These are phyloP conservation scores for Synergus gifuensis DNA, from an alignment of 2,888 invertebrate species.

Conservation along the genomic window DNA sequence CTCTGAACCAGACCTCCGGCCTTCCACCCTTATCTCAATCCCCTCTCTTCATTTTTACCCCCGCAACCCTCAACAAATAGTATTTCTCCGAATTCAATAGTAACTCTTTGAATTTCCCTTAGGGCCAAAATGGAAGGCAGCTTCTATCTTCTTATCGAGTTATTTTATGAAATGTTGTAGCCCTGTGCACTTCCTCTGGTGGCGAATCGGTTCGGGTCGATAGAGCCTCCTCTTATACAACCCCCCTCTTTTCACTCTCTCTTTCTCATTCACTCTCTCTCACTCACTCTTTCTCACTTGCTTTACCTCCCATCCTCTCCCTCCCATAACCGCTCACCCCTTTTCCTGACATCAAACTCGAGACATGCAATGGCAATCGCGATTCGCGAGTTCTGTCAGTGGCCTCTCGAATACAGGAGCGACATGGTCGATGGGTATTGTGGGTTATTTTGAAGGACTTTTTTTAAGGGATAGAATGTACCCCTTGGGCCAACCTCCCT, in stretches of 20 bases:
- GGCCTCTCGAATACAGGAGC: conserved; percentile 70
- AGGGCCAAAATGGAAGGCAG: background rate
- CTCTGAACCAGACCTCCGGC: conserved; percentile 1
- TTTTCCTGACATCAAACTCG: conserved; percentile 39
- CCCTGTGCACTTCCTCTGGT: conserved; percentile 43
- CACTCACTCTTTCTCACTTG: conserved; percentile 50
- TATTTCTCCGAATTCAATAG: background rate
- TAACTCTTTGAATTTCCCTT: background rate
- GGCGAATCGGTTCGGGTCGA: conserved; percentile 62
- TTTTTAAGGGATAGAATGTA: background rate
- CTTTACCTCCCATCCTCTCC: conserved; percentile 53
- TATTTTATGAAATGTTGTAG: background rate
- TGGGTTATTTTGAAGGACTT: background rate
- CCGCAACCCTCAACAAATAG: background rate
- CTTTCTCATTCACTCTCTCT: conserved; percentile 46
- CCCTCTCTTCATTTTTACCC: conserved; percentile 19
- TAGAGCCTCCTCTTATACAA: conserved; percentile 62
- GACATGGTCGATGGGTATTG: conserved; percentile 51
- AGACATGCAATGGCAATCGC: conserved; percentile 56
- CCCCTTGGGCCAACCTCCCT: background rate
- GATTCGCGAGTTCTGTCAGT: conserved; percentile 70
- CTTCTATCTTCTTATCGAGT: background rate
- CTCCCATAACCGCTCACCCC: conserved; percentile 44
- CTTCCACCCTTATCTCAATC: conserved; percentile 43
- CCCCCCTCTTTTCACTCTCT: conserved; percentile 49